Percentiles rank a stretch among this genome's conserved stretches.
These are phyloP conservation scores for Mesorhabditis sp. DNA, from an alignment of 2,888 invertebrate genomes.

Conservation along the genomic window DNA sequence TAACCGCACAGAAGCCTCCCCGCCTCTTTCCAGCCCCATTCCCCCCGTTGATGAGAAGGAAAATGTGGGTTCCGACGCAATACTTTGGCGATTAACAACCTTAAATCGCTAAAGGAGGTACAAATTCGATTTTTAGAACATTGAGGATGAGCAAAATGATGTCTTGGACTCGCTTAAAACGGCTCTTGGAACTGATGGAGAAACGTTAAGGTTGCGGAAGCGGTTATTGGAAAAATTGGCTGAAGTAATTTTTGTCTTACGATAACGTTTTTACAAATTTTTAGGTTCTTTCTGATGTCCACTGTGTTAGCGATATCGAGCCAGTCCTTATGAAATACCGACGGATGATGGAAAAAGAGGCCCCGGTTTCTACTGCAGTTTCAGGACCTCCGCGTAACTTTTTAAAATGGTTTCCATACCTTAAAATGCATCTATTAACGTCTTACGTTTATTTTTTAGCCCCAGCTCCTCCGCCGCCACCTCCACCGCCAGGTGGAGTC, in stretches of 20 bases:
- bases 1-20: no score
- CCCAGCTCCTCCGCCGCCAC: neutral
- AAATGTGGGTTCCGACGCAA: no score
- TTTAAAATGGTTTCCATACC: no score
- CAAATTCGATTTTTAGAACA: no score
- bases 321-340: neutral
- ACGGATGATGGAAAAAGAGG: neutral
- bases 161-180: slow-evolving; percentile 4
- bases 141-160: no score
- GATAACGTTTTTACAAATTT: neutral
- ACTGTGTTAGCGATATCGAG: neutral
- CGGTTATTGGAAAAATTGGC: neutral
- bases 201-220: neutral
- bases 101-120: no score
- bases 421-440: no score
- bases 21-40: no score
- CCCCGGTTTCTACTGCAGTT: no score
- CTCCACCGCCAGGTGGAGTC: neutral
- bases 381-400: no score
- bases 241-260: neutral
- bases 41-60: no score
- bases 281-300: neutral
- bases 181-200: neutral
- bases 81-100: no score
- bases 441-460: neutral